A percentile compares a stretch with the other conserved stretches of the same genome.
Evolutionary conservation across 2,113 vertebrate species (phyloP).

Genomic region (Trematomus loennbergii): DNA sequence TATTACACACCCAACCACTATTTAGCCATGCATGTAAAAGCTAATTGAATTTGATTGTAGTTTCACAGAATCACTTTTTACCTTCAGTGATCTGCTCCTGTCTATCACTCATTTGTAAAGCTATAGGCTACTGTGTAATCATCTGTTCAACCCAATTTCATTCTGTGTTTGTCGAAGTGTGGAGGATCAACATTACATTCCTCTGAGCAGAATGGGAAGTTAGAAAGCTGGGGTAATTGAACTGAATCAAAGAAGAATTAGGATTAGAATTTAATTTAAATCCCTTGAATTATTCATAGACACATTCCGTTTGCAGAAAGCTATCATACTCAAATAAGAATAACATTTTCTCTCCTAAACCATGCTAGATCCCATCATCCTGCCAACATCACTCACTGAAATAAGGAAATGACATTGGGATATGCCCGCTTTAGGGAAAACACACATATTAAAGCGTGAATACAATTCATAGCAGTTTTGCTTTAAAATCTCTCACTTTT

Average conservation of each 20-base stretch:
- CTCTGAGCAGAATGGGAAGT: constrained; percentile 22
- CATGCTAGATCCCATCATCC: constrained; percentile 11
- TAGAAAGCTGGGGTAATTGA: constrained; percentile 14
- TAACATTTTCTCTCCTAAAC: constrained; percentile 45
- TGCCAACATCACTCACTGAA: not conserved
- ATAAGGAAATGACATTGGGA: constrained; percentile 26
- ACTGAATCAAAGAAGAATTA: constrained; percentile 47
- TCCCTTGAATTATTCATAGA: constrained; percentile 61
- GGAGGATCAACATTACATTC: constrained; percentile 35
- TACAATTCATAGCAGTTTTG: not conserved
- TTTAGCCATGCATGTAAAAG: constrained; percentile 27
- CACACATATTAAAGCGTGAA: constrained; percentile 15
- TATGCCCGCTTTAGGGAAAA: not conserved
- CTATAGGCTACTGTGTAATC: constrained; percentile 11
- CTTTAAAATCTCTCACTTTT: not conserved
- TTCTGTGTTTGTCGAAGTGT: constrained; percentile 39
- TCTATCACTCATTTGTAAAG: constrained; percentile 33
- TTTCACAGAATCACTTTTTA: constrained; percentile 33
- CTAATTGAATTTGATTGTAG: constrained; percentile 43
- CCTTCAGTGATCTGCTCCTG: constrained; percentile 20
- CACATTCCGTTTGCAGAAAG: constrained; percentile 38
- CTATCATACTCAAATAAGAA: constrained; percentile 39
- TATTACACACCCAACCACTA: constrained; percentile 5
- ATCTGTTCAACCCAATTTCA: constrained; percentile 38
- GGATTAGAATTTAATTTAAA: constrained; percentile 58